Percentiles rank a stretch among this genome's conserved stretches.
Evolutionary conservation across 2,113 vertebrate species (phyloP).

Genomic region (Xyliphius kryptos): DNA sequence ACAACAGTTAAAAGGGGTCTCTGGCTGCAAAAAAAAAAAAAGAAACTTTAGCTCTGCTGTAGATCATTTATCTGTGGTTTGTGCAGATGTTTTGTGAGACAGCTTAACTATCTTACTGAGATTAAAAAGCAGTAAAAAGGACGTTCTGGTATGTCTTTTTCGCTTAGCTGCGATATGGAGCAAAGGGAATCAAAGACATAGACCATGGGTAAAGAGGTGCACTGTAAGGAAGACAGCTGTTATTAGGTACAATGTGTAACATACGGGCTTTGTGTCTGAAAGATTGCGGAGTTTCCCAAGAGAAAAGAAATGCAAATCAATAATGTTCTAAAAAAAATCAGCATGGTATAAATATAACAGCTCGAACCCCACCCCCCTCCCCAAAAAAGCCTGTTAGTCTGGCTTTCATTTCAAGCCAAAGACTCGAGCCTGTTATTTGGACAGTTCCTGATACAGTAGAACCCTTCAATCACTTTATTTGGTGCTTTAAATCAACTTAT

Average conservation of each 20-base stretch:
- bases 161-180: conserved; percentile 6
- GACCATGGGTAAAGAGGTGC: neutral
- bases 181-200: conserved; percentile 8
- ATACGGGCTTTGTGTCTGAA: neutral
- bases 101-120: conserved; percentile 3
- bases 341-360: conserved; percentile 1
- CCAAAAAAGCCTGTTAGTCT: neutral
- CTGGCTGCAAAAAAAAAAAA: neutral
- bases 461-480: neutral
- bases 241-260: neutral
- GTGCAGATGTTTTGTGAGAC: conserved; percentile 7
- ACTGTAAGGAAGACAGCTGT: neutral
- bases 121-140: conserved; percentile 1
- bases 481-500: neutral
- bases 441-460: neutral
- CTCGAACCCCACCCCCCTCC: too few species aligned
- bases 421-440: neutral
- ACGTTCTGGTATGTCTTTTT: conserved; percentile 11
- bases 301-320: conserved; percentile 4
- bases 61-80: conserved; percentile 5
- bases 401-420: neutral
- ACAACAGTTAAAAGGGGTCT: neutral
- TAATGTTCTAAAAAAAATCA: neutral
- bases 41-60: conserved; percentile 1
- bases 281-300: neutral